A percentile compares a stretch with the other conserved stretches of the same genome.
Conservation (phyloP, 2,888 invertebrate species). For the Alitta virens region DNA sequence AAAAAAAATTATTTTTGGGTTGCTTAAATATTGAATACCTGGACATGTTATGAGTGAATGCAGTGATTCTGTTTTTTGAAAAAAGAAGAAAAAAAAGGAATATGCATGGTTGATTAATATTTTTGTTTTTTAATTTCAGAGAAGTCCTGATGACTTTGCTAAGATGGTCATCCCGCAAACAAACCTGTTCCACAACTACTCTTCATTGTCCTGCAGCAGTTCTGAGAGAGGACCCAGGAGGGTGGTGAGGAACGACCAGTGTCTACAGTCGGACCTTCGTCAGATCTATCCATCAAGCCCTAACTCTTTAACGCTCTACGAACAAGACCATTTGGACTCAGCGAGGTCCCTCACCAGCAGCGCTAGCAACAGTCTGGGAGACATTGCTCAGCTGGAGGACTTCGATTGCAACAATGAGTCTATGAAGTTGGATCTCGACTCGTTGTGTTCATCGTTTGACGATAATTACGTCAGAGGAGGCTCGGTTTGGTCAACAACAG, state of each 20-base stretch:
- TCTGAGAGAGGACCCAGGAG: no score
- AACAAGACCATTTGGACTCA: conserved; percentile 42
- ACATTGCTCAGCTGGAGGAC: conserved; percentile 1
- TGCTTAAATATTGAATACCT: no score
- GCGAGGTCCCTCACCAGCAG: conserved; percentile 30
- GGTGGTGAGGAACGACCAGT: conserved; percentile 11
- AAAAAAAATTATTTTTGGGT: no score
- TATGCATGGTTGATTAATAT: no score
- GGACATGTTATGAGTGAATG: no score
- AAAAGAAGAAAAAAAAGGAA: no score
- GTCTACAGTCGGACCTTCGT: conserved; percentile 25
- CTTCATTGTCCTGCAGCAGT: no score
- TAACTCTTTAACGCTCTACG: conserved; percentile 46
- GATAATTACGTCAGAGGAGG: conserved; percentile 5
- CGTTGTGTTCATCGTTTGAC: neutral
- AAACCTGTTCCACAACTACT: no score
- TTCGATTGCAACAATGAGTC: conserved; percentile 14
- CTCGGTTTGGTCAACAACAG: conserved; percentile 7
- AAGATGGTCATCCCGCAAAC: no score
- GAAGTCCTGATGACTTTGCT: no score
- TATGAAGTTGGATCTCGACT: neutral
- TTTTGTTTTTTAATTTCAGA: no score
- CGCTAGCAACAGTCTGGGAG: neutral
- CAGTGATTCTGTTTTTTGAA: no score
- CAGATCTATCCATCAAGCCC: conserved; percentile 44